Evolutionary conservation across 2,113 vertebrate species (phyloP).

Genomic region (Coptodon bakossiorum): DNA sequence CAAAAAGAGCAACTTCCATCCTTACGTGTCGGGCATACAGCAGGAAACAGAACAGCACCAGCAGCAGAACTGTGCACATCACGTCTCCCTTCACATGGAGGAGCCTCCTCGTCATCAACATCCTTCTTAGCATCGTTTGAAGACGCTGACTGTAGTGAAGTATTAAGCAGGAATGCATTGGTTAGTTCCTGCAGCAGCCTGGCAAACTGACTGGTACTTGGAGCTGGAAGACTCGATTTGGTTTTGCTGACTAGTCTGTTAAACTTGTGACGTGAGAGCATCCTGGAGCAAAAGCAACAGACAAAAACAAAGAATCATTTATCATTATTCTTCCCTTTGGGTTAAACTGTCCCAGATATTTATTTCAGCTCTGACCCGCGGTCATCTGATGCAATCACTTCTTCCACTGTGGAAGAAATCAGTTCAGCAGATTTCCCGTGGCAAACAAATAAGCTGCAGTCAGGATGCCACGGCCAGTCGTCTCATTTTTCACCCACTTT

Average conservation of each 20-base stretch:
- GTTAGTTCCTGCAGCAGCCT: not conserved
- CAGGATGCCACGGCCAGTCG: not conserved
- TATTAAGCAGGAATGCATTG: not conserved
- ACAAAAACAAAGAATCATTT: accelerated
- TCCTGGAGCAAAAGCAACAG: not conserved
- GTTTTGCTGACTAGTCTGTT: not conserved
- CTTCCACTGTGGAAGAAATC: not conserved
- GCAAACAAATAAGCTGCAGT: not conserved
- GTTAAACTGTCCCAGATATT: not conserved
- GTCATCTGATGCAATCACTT: not conserved
- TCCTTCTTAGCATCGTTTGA: slow-evolving; percentile 6
- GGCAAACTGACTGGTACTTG: not conserved
- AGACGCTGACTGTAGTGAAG: not conserved
- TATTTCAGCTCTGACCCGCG: not conserved
- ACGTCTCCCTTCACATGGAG: slow-evolving; percentile 81
- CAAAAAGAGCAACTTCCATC: not conserved
- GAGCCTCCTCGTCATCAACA: slow-evolving; percentile 73
- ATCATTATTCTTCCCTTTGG: not conserved
- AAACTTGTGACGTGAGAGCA: not conserved
- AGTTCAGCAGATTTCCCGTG: not conserved
- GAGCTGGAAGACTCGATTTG: not conserved
- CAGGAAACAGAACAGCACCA: slow-evolving; percentile 74
- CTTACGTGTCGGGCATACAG: slow-evolving; percentile 78
- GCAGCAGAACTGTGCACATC: slow-evolving; percentile 80
- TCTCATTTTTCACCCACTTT: not conserved